A percentile compares a stretch with the other conserved stretches of the same genome.
These are phyloP conservation scores for Rhysida immarginata DNA, from an alignment of 1,140 invertebrate species.

Conservation along the genomic window DNA sequence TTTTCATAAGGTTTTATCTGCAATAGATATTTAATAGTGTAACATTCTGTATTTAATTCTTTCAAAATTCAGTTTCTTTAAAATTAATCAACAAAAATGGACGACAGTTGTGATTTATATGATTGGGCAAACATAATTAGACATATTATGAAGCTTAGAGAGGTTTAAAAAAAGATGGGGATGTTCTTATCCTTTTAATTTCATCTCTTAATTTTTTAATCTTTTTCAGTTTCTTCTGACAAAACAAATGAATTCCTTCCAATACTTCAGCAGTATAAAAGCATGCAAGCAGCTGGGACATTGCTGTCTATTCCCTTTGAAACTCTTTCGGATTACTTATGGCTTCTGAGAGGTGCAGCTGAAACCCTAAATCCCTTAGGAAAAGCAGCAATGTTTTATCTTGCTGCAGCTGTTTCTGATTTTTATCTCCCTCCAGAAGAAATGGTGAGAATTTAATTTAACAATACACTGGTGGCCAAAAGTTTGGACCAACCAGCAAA, in stretches of 20 bases:
- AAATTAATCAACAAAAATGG: too few relatives aligned
- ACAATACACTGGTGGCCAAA: too few relatives aligned
- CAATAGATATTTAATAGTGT: too few relatives aligned
- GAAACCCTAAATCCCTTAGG: constrained; percentile 51
- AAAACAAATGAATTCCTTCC: constrained; percentile 48
- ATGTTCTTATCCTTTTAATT: constrained; percentile 3
- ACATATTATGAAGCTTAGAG: too few relatives aligned
- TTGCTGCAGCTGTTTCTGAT: constrained; percentile 96
- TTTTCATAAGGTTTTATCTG: too few relatives aligned
- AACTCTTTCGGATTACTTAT: constrained; percentile 82
- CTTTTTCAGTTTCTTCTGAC: constrained; percentile 41
- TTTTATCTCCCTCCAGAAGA: constrained; percentile 89
- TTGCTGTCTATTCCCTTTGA: constrained; percentile 64
- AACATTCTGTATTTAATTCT: too few relatives aligned
- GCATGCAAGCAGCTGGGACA: constrained; percentile 37
- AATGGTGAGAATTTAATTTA: constrained; percentile 47
- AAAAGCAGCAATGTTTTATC: constrained; percentile 61
- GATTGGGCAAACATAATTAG: too few relatives aligned
- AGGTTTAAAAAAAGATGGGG: too few relatives aligned
- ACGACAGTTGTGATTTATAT: too few relatives aligned
- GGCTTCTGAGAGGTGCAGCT: constrained; percentile 66
- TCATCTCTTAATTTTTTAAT: constrained; percentile 11
- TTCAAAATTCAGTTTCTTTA: too few relatives aligned
- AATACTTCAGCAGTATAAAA: constrained; percentile 53
- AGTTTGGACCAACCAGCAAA: too few relatives aligned